These are phyloP conservation scores for Gracilinanus agilis DNA, from an alignment of 2,113 vertebrate species.

Conservation along the genomic window DNA sequence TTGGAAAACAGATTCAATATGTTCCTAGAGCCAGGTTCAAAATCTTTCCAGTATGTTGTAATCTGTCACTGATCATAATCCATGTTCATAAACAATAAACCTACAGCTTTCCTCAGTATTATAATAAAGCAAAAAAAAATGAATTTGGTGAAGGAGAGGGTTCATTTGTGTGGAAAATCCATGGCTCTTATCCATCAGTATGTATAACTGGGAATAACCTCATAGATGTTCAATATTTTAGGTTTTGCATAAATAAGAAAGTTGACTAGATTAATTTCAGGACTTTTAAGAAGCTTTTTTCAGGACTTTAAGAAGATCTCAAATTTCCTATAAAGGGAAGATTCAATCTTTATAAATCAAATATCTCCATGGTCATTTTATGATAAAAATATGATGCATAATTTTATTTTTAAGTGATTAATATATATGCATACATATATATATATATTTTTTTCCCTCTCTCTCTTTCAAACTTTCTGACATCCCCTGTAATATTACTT, in stretches of 20 bases:
- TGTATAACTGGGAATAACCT: background rate
- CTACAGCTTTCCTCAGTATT: no score
- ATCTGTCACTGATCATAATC: background rate
- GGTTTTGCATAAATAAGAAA: background rate
- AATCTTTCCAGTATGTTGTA: background rate
- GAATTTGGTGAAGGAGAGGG: background rate
- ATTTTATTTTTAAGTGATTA: no score
- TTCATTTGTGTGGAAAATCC: background rate
- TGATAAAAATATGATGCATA: no score
- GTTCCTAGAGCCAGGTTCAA: background rate
- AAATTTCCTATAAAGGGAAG: background rate
- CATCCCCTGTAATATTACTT: no score
- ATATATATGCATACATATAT: no score
- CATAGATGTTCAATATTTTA: background rate
- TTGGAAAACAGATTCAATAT: background rate
- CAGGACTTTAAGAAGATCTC: no score
- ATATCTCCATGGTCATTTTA: no score
- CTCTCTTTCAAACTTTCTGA: no score
- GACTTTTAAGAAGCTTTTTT: background rate
- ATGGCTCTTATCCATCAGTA: background rate
- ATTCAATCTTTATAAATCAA: no score
- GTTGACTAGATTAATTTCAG: background rate
- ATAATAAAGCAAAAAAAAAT: background rate
- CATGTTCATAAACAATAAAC: background rate
- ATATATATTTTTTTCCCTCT: no score